Conservation (phyloP, 2,113 vertebrate genomes). For the crab-eating macaque (Macaca fascicularis) region DNA sequence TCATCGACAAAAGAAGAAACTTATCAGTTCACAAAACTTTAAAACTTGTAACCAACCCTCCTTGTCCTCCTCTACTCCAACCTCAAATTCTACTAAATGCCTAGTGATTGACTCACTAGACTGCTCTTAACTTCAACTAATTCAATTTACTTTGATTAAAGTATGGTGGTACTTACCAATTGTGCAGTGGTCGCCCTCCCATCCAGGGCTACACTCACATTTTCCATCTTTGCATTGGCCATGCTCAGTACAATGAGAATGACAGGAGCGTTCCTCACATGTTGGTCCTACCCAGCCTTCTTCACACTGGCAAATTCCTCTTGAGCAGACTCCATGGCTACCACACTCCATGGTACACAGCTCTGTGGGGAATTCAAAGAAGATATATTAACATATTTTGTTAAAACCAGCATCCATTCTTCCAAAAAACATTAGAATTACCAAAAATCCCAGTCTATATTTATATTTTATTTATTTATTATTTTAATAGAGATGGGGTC, state of each 20-base stretch:
- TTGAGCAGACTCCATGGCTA: conserved; percentile 92
- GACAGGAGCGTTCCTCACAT: conserved; percentile 94
- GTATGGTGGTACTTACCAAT: conserved; percentile 89
- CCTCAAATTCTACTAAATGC: conserved; percentile 12
- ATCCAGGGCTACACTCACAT: conserved; percentile 97
- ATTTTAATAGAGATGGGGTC: too few relatives aligned
- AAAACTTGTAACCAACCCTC: background rate
- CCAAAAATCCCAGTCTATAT: background rate
- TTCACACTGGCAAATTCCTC: conserved; percentile 94
- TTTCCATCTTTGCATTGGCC: conserved; percentile 96
- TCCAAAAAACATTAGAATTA: conserved; percentile 28
- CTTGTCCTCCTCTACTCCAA: background rate
- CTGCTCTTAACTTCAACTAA: conserved; percentile 16
- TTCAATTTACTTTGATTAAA: conserved; percentile 5
- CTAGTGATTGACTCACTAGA: background rate
- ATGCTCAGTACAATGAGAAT: conserved; percentile 94
- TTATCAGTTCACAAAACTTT: background rate
- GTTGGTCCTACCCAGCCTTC: conserved; percentile 95
- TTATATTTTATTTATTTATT: background rate
- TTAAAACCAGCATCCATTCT: background rate
- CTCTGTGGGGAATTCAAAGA: conserved; percentile 82
- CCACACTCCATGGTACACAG: conserved; percentile 95
- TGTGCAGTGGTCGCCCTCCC: conserved; percentile 98
- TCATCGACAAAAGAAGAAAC: conserved; percentile 1
- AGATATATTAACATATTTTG: background rate